Evolutionary conservation across 2,797 vertebrate species (phyloP), one percentile per base, ranked within the genome.

Genomic region (Loriculus beryllinus): DNA sequence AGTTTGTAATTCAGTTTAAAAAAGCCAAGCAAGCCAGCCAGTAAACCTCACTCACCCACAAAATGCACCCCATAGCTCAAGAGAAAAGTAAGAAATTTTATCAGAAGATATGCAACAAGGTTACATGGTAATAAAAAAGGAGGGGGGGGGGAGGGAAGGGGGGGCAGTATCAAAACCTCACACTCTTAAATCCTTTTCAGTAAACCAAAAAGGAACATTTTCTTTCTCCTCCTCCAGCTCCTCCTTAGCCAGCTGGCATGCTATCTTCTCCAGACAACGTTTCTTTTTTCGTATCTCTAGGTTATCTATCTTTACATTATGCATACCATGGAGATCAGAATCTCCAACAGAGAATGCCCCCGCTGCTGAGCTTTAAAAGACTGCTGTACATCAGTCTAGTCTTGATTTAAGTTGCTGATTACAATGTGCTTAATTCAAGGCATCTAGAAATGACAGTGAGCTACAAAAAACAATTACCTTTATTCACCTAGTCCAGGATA

Each of bases 261-360:
- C 14, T 47, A 6, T 51, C 70, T 76, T 69, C 62, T 82, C 47
- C 67, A 94, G 76, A 83, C 69, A 93, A 88, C 26, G 51, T 49
- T 88, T 83, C 54, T 65, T 39, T 72, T 87, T 85, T 14, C 9
- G 2, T 26, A 37, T 23, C 71, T 70, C 37, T 63, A 54, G 14
- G 11, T 60, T 74, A 39, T 21, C 31, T 15, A 3, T 57, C 47
- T 60, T 67, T 60, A 68, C 16, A 25, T 28, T 28, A 43, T 6
- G 7, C 12, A 4, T 9, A 87, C 6, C n/a, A 18, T 0, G 33
- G 35, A 67, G n/a, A 80, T 25, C 43, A 68, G 62, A 92, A 49
- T 49, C n/a, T 72, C 48, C 57, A 75, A 21, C n/a, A 71, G 33
- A 86, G 12, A 60, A 51, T 18, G 26, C 6, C 14, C 25, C 35